Conservation (phyloP, 2,888 invertebrate genomes). For the Drosophila paramelanica region DNA sequence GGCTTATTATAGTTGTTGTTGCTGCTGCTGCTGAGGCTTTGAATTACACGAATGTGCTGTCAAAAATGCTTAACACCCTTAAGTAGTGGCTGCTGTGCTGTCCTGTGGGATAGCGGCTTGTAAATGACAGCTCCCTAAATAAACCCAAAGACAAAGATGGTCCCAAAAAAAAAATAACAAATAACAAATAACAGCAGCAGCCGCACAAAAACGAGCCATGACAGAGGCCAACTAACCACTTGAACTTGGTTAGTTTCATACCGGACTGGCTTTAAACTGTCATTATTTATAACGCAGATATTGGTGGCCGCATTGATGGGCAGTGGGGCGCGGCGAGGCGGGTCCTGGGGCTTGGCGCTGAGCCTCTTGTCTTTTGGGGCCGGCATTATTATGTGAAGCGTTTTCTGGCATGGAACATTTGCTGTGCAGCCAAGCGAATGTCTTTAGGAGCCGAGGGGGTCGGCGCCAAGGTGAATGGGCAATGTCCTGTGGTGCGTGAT, state of each 20-base stretch:
- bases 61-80: slow-evolving; percentile 69
- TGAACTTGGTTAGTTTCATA: slow-evolving; percentile 39
- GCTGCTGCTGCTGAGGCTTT: slow-evolving; percentile 42
- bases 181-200: neutral
- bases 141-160: slow-evolving; percentile 24
- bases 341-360: neutral
- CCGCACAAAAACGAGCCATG: slow-evolving; percentile 9
- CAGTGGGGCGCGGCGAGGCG: slow-evolving; percentile 1
- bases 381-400: slow-evolving; percentile 45
- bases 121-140: slow-evolving; percentile 56
- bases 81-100: slow-evolving; percentile 23
- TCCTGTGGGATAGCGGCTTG: slow-evolving; percentile 49
- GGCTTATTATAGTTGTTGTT: slow-evolving; percentile 12
- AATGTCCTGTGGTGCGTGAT: slow-evolving; percentile 73
- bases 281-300: slow-evolving; percentile 61
- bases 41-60: slow-evolving; percentile 73
- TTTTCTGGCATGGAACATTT: slow-evolving; percentile 69
- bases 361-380: slow-evolving; percentile 12
- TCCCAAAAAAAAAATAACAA: neutral
- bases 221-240: slow-evolving; percentile 39
- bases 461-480: slow-evolving; percentile 63
- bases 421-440: slow-evolving; percentile 65
- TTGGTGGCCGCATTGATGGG: slow-evolving; percentile 50
- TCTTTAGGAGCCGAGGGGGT: slow-evolving; percentile 22
- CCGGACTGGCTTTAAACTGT: slow-evolving; percentile 60